phyloP scores from a whole-genome alignment of 2,888 invertebrate species.

The Tridacna gigas region DNA sequence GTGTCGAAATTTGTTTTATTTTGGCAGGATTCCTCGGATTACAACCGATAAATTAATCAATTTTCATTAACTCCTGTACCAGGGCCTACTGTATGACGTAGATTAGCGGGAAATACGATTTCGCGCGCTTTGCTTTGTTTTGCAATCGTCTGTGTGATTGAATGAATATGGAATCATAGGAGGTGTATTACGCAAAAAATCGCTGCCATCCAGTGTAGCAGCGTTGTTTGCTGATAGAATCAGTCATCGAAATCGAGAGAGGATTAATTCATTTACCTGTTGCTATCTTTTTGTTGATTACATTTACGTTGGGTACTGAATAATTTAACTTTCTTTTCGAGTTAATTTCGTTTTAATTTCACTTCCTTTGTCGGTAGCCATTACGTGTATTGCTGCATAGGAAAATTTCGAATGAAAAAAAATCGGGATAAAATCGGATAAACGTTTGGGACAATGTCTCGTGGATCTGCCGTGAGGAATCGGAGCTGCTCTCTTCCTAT shows the following conservation, averaged over 20 bases:
- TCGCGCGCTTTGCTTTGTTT: constrained; percentile 83
- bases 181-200: constrained; percentile 47
- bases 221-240: constrained; percentile 26
- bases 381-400: constrained; percentile 46
- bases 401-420: constrained; percentile 34
- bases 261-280: constrained; percentile 39
- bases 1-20: no score
- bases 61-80: constrained; percentile 4
- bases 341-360: constrained; percentile 33
- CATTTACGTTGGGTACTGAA: constrained; percentile 33
- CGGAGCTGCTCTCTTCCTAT: constrained; percentile 72
- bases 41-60: background rate
- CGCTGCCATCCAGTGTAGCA: constrained; percentile 50
- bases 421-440: constrained; percentile 40
- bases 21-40: background rate
- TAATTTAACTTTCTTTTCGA: constrained; percentile 64
- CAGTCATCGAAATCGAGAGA: constrained; percentile 31
- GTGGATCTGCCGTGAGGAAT: constrained; percentile 67
- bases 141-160: constrained; percentile 63
- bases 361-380: constrained; percentile 59
- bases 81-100: constrained; percentile 69
- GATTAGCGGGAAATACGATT: constrained; percentile 83
- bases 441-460: constrained; percentile 69
- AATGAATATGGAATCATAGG: constrained; percentile 51
- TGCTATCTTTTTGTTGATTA: constrained; percentile 50